Base-by-base conservation (phyloP, 2,888 invertebrate species). In the Chalcosyrphus nemorum region DNA sequence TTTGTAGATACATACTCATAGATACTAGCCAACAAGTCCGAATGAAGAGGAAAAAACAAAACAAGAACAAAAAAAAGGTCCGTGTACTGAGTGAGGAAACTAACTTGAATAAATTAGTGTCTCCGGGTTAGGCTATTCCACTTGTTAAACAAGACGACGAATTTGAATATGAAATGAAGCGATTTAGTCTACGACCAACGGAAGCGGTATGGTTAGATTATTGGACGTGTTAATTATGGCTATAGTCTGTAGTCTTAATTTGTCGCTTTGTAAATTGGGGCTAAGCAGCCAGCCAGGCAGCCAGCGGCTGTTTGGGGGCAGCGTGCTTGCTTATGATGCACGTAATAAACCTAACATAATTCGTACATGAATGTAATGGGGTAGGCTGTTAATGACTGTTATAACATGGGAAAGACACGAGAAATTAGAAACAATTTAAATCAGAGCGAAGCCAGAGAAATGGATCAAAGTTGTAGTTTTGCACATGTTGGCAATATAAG, bases 161-260 rank as follows among this genome's bases (percentile, higher is more conserved):
- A 54, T 68, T 68, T 47, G 57, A 84, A 80, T 74, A 29, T 74
- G 63, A 68, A 70, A 74, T 80, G 72, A 68, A 84, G 68, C 19
- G 80, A 84, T 80, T 76, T 35, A 32, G 57, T 11, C 66, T 21
- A 52, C 32, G 70, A 72, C 21, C 29, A 50, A 80, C 82, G 80
- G 82, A 84, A 84, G 74, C 80, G 43, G 61, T 41, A 21, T 61
- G 72, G 15, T 52, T 80, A 43, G 80, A 84, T 72, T 84, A 80
- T 63, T 84, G 74, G 43, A 84, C 84, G 84, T 84, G 84, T 84
- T 84, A 84, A 84, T 84, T 84, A 70, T 63, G 72, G 38, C 74
- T 80, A 78, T 59, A 66, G 72, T 57, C 74, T 74, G 80, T 80
- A 54, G 63, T 84, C 80, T 80, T 84, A 84, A 84, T 84, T 80